phyloP scores from a whole-genome alignment of 1,140 invertebrate genomes.

The Drosophila tani region DNA sequence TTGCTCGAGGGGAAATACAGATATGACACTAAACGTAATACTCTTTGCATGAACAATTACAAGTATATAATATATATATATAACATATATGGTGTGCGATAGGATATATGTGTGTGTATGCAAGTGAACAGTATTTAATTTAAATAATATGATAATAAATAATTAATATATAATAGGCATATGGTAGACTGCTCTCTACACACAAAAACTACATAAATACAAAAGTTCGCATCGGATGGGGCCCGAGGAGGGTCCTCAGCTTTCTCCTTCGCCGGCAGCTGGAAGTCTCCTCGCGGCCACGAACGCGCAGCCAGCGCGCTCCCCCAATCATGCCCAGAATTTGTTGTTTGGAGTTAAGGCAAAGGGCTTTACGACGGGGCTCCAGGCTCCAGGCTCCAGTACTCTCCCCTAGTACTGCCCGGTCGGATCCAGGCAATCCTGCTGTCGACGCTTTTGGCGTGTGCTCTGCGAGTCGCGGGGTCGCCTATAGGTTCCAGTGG shows the following conservation, averaged over 20 bases:
- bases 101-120: conserved; percentile 42
- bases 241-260: conserved; percentile 22
- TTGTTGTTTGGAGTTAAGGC: conserved; percentile 57
- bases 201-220: conserved; percentile 73
- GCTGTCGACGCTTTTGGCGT: conserved; percentile 63
- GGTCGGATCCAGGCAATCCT: conserved; percentile 71
- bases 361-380: conserved; percentile 54
- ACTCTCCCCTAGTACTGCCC: conserved; percentile 70
- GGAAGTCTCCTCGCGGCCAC: conserved; percentile 85
- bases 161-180: conserved; percentile 62
- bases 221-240: conserved; percentile 46
- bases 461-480: conserved; percentile 65
- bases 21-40: conserved; percentile 84
- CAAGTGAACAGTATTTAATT: conserved; percentile 68
- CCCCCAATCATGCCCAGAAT: conserved; percentile 75
- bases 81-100: conserved; percentile 49
- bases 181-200: conserved; percentile 38
- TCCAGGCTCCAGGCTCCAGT: background rate
- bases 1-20: conserved; percentile 56
- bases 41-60: conserved; percentile 67
- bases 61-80: conserved; percentile 57
- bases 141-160: conserved; percentile 76
- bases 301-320: conserved; percentile 79
- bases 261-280: conserved; percentile 84
- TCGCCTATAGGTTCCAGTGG: conserved; percentile 80